These are phyloP conservation scores for Scleropages formosus DNA, from an alignment of 2,797 vertebrate genomes.

Conservation along the genomic window DNA sequence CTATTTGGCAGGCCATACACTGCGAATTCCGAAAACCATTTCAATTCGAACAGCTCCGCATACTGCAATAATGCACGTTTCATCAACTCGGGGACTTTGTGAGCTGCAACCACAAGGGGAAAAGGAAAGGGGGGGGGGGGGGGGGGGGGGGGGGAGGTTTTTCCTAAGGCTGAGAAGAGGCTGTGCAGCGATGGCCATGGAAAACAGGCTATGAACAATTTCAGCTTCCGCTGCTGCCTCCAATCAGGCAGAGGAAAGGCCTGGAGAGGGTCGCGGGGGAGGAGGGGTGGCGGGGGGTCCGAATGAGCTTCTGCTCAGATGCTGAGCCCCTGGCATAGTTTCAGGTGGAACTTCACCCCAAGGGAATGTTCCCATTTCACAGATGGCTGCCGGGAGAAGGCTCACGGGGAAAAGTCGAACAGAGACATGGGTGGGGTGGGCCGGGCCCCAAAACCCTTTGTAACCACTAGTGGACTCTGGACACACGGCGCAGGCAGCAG, in stretches of 20 bases:
- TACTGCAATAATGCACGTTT: not conserved
- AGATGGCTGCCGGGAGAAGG: slow-evolving; percentile 34
- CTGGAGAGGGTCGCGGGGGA: slow-evolving; percentile 13
- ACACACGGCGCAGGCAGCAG: no score
- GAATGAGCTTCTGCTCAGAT: slow-evolving; percentile 25
- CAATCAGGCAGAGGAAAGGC: slow-evolving; percentile 38
- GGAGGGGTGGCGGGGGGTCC: slow-evolving; percentile 12
- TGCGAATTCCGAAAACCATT: slow-evolving; percentile 14
- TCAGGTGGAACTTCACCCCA: slow-evolving; percentile 10
- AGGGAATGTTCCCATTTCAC: slow-evolving; percentile 41
- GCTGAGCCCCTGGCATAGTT: no score
- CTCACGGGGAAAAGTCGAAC: slow-evolving; percentile 17
- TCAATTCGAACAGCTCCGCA: not conserved
- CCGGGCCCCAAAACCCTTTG: no score
- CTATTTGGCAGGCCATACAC: not conserved
- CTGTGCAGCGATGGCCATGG: slow-evolving; percentile 25
- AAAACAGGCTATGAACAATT: slow-evolving; percentile 40
- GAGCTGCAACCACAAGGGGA: slow-evolving; percentile 33
- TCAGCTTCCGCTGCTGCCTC: slow-evolving; percentile 40
- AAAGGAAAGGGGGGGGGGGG: no score
- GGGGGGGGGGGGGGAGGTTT: no score
- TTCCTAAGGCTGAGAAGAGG: slow-evolving; percentile 18
- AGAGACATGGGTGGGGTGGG: not conserved
- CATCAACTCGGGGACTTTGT: not conserved
- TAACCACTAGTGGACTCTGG: no score